These are phyloP conservation scores for Anastrepha ludens DNA, from an alignment of 1,140 invertebrate species.

Conservation along the genomic window DNA sequence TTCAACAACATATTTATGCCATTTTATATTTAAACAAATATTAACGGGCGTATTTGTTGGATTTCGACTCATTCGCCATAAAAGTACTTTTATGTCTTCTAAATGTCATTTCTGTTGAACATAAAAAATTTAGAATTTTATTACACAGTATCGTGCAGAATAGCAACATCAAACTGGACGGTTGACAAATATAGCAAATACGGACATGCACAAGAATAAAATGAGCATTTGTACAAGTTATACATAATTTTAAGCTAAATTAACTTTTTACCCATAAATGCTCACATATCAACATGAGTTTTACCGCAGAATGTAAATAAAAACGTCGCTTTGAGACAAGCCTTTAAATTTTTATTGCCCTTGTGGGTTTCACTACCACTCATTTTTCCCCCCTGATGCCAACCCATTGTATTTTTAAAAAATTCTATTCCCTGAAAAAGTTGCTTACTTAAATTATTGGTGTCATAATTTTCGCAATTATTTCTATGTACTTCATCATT, in stretches of 20 bases:
- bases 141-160: neutral
- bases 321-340: neutral
- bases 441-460: conserved; percentile 28
- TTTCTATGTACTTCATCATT: conserved; percentile 1
- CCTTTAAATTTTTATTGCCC: neutral
- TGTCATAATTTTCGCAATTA: conserved; percentile 31
- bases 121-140: conserved; percentile 21
- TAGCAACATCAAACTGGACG: neutral
- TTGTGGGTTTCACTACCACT: neutral
- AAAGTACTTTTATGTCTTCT: conserved; percentile 20
- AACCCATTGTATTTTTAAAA: neutral
- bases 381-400: neutral
- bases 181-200: neutral
- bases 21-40: neutral
- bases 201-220: neutral
- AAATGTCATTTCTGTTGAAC: conserved; percentile 40
- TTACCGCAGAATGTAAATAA: neutral
- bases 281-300: neutral
- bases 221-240: neutral
- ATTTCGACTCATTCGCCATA: conserved; percentile 1
- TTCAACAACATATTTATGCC: neutral
- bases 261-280: neutral
- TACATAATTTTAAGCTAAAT: neutral
- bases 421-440: neutral
- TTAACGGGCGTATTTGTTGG: neutral